Evolutionary conservation across 2,797 vertebrate species (phyloP).

Genomic region (Pantherophis alleghaniensis): DNA sequence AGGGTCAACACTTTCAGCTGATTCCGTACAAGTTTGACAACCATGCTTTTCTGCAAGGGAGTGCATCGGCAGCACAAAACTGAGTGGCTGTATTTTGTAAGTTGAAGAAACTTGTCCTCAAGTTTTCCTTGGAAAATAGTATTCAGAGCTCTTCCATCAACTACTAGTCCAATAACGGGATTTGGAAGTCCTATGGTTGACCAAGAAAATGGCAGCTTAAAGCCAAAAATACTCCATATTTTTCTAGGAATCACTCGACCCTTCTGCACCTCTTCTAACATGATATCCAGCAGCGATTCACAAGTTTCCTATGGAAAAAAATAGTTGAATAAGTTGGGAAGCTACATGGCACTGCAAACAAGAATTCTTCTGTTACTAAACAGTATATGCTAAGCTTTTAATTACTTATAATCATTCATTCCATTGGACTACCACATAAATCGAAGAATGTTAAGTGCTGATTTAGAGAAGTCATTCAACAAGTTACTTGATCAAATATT

Average conservation of each 20-base stretch:
- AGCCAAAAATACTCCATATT: conserved; percentile 37
- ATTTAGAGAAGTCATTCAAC: not conserved
- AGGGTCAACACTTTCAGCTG: conserved; percentile 86
- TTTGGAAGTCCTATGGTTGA: not conserved
- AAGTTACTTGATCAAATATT: not conserved
- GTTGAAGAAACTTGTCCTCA: conserved; percentile 79
- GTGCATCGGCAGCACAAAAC: conserved; percentile 91
- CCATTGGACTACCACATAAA: not conserved
- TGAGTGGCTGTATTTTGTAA: conserved; percentile 76
- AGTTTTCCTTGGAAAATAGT: conserved; percentile 81
- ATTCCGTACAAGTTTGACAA: conserved; percentile 83
- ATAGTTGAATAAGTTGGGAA: conserved; percentile 21
- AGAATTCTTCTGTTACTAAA: not conserved
- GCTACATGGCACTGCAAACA: conserved; percentile 8
- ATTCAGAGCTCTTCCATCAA: conserved; percentile 81
- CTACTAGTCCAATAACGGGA: conserved; percentile 79
- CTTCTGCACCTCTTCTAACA: conserved; percentile 83
- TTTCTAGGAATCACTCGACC: conserved; percentile 52
- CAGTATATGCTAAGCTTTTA: not conserved
- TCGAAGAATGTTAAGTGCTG: too few species aligned
- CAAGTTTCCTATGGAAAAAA: conserved; percentile 78
- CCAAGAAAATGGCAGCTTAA: not conserved
- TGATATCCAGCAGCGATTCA: conserved; percentile 80
- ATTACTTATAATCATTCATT: not conserved
- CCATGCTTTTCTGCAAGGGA: conserved; percentile 86